A percentile compares a stretch with the other conserved stretches of the same genome.
Conservation (phyloP, 2,797 vertebrate genomes). For the Syngnathus rostellatus region DNA sequence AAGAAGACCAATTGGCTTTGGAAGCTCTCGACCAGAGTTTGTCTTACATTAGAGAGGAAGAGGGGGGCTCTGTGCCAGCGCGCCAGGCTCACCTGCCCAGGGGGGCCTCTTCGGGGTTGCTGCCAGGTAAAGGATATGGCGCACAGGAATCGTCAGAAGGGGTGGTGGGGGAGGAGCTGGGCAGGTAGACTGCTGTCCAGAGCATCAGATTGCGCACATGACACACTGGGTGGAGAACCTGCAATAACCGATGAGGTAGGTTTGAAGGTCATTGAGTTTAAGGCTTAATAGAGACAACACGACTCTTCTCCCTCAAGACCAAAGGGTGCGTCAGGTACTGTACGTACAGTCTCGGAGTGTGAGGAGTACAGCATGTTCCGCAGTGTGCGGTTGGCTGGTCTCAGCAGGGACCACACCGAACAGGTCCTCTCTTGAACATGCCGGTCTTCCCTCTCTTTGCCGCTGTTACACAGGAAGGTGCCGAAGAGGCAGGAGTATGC, state of each 20-base stretch:
- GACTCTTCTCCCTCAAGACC: neutral
- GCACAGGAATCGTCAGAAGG: constrained; percentile 88
- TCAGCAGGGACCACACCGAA: constrained; percentile 92
- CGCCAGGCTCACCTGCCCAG: constrained; percentile 84
- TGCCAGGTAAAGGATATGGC: constrained; percentile 81
- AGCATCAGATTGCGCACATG: constrained; percentile 95
- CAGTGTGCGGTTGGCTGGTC: constrained; percentile 87
- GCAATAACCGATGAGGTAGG: constrained; percentile 19
- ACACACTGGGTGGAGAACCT: constrained; percentile 97
- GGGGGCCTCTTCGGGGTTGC: constrained; percentile 81
- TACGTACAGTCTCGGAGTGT: constrained; percentile 88
- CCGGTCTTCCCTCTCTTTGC: constrained; percentile 89
- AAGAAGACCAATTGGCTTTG: constrained; percentile 15
- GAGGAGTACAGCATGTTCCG: constrained; percentile 97
- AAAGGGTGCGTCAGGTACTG: neutral
- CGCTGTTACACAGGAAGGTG: constrained; percentile 97
- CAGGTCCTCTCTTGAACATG: constrained; percentile 92
- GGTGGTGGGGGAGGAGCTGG: constrained; percentile 89
- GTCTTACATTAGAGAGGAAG: constrained; percentile 63
- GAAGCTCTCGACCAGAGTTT: constrained; percentile 38
- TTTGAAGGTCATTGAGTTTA: neutral
- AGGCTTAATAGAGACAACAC: neutral
- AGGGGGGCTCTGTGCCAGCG: constrained; percentile 38
- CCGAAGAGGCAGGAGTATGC: constrained; percentile 97
- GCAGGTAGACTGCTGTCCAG: constrained; percentile 95